Evolutionary conservation across 2,888 invertebrate genomes (phyloP).

Genomic region (Alentia gelatinosa): DNA sequence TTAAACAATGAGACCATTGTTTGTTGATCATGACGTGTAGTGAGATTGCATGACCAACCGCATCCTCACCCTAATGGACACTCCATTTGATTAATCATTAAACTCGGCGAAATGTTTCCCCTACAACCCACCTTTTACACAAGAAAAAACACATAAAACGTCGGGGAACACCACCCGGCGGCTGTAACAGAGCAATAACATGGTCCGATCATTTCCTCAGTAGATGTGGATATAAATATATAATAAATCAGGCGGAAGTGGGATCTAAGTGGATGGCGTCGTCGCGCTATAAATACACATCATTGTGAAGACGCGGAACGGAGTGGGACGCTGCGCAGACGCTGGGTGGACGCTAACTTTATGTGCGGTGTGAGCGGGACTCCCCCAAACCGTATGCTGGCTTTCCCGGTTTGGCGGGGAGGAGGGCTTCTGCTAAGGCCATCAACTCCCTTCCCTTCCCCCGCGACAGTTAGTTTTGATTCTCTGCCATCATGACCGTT

Average conservation of each 20-base stretch:
- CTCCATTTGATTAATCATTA: not conserved
- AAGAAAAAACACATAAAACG: not conserved
- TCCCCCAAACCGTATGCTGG: too few species aligned
- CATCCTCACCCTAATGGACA: not conserved
- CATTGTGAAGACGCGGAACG: not conserved
- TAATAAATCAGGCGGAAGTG: not conserved
- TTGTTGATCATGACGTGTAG: not conserved
- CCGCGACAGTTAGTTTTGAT: not conserved
- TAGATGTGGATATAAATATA: not conserved
- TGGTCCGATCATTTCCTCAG: not conserved
- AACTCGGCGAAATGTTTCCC: not conserved
- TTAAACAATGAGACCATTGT: too few species aligned
- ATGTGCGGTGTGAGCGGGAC: too few species aligned
- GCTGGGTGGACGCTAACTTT: too few species aligned
- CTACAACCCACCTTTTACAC: not conserved
- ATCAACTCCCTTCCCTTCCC: not conserved
- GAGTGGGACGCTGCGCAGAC: not conserved
- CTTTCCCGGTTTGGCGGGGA: not conserved
- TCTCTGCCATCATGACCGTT: slow-evolving; percentile 1
- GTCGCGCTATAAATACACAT: not conserved
- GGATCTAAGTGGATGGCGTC: not conserved
- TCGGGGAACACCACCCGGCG: not conserved
- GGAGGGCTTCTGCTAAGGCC: too few species aligned
- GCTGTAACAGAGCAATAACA: not conserved
- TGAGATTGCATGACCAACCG: not conserved